phyloP scores from a whole-genome alignment of 1,140 invertebrate genomes.

The Latrodectus geometricus region DNA sequence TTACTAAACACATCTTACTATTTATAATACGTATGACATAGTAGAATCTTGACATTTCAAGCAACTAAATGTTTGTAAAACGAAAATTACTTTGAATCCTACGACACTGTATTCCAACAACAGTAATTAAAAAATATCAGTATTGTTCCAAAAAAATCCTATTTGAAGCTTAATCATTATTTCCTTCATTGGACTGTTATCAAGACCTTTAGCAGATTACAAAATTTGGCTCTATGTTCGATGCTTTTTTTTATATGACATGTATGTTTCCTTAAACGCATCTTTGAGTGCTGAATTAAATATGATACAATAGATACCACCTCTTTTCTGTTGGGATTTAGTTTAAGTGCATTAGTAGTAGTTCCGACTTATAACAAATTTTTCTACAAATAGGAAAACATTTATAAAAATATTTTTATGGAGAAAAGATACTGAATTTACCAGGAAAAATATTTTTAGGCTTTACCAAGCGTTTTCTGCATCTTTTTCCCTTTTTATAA shows the following conservation, averaged over 20 bases:
- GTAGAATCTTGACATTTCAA: conserved; percentile 23
- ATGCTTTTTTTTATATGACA: background rate
- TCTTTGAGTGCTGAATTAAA: conserved; percentile 18
- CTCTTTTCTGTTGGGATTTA: conserved; percentile 21
- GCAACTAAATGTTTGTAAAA: conserved; percentile 15
- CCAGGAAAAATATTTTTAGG: background rate
- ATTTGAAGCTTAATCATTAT: background rate
- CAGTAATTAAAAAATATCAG: conserved; percentile 26
- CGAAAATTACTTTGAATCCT: conserved; percentile 11
- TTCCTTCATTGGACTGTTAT: background rate
- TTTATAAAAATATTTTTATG: background rate
- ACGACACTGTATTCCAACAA: conserved; percentile 4
- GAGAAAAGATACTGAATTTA: background rate
- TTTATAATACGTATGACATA: conserved; percentile 20
- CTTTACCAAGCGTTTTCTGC: background rate
- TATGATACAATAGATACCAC: conserved; percentile 1
- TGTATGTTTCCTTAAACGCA: background rate
- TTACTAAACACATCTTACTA: too few species aligned
- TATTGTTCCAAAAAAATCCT: background rate
- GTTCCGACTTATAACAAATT: background rate
- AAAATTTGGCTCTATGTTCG: background rate
- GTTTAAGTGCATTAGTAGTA: conserved; percentile 10
- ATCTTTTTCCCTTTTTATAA: background rate
- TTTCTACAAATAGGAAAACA: background rate
- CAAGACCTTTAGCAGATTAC: background rate